Percentiles rank a stretch among this genome's conserved stretches.
phyloP scores from a whole-genome alignment of 1,140 invertebrate genomes.

The Daktulosphaira vitifoliae region DNA sequence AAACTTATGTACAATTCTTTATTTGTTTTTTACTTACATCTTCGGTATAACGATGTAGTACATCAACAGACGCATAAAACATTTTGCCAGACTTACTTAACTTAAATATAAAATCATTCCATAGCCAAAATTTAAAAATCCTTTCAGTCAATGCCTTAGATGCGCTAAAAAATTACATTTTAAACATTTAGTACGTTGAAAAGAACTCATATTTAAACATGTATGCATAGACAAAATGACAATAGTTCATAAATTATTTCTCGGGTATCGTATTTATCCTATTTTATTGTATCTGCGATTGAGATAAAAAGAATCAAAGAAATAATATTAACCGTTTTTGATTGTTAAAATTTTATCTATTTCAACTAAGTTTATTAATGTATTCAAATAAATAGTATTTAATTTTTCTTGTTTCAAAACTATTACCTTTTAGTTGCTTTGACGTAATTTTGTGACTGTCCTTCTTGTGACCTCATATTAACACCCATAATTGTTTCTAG shows the following conservation, averaged over 20 bases:
- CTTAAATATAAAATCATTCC: background rate
- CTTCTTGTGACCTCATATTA: slow-evolving; percentile 36
- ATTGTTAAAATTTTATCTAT: no score
- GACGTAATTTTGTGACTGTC: slow-evolving; percentile 36
- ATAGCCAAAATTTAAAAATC: slow-evolving; percentile 11
- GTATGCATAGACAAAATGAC: no score
- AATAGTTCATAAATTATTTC: no score
- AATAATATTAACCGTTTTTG: no score
- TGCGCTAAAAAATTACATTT: background rate
- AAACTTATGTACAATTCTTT: no score
- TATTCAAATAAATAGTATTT: no score
- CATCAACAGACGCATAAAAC: background rate
- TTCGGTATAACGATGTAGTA: background rate
- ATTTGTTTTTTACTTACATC: background rate
- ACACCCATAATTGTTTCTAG: slow-evolving; percentile 40
- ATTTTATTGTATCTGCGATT: no score
- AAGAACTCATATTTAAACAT: no score
- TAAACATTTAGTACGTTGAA: no score
- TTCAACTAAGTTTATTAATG: no score
- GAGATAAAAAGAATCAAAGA: no score
- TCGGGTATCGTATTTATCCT: no score
- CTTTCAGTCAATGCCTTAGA: background rate
- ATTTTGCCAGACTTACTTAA: background rate
- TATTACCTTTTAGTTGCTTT: slow-evolving; percentile 19
- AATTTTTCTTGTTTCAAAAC: background rate